A percentile compares a stretch with the other conserved stretches of the same genome.
phyloP scores from a whole-genome alignment of 2,113 vertebrate genomes.

The Lampris megalopsis region DNA sequence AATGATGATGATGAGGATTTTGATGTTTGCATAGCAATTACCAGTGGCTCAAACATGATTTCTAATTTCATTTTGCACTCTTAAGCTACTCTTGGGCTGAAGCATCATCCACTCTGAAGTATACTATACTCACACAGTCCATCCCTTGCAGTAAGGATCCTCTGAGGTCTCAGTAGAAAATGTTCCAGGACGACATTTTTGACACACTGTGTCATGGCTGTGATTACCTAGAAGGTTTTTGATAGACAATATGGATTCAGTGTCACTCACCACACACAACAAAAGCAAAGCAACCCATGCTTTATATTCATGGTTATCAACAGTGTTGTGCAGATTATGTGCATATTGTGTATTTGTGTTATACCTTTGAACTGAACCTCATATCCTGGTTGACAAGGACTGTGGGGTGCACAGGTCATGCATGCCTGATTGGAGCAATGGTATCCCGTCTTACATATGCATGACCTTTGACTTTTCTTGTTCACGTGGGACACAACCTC shows the following conservation, averaged over 20 bases:
- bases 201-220: slow-evolving; percentile 62
- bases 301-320: background rate
- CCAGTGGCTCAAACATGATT: background rate
- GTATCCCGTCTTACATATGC: slow-evolving; percentile 59
- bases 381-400: slow-evolving; percentile 45
- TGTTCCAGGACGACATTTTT: slow-evolving; percentile 44
- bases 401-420: slow-evolving; percentile 57
- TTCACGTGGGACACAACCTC: fast-evolving
- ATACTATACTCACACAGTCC: slow-evolving; percentile 67
- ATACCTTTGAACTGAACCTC: slow-evolving; percentile 46
- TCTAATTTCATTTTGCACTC: too few relatives aligned
- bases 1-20: background rate
- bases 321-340: background rate
- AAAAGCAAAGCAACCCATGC: background rate
- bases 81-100: too few relatives aligned
- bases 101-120: too few relatives aligned
- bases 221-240: slow-evolving; percentile 46
- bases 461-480: background rate
- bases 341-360: too few relatives aligned
- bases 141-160: slow-evolving; percentile 26
- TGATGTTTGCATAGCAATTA: background rate
- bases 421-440: slow-evolving; percentile 66
- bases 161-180: slow-evolving; percentile 51
- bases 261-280: too few relatives aligned
- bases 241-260: background rate